Evolutionary conservation across 2,797 vertebrate genomes (phyloP).

Genomic region (Sebastes cheni): DNA sequence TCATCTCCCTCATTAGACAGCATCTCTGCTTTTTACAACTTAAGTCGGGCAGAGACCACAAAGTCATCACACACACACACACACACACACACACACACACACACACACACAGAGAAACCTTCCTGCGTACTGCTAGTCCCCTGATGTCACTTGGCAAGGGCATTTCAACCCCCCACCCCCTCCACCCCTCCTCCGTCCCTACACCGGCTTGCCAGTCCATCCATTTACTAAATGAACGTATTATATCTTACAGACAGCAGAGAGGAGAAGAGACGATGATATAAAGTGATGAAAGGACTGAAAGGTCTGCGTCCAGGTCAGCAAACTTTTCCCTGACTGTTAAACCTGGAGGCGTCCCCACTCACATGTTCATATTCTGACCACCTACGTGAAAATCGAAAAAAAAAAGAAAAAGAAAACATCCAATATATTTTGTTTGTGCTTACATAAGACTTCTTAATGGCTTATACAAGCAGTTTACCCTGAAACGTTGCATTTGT

Average conservation of each 20-base stretch:
- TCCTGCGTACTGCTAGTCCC: slow-evolving; percentile 40
- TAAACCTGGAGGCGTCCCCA: background rate
- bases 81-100: background rate
- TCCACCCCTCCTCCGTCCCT: slow-evolving; percentile 25
- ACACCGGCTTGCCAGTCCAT: slow-evolving; percentile 68
- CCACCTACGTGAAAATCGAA: slow-evolving; percentile 33
- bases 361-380: slow-evolving; percentile 33
- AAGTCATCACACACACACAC: background rate
- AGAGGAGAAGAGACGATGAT: background rate
- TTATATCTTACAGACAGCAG: slow-evolving; percentile 63
- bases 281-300: background rate
- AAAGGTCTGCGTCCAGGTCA: slow-evolving; percentile 12
- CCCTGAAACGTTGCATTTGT: slow-evolving; percentile 34
- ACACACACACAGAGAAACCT: slow-evolving; percentile 17
- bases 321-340: slow-evolving; percentile 21
- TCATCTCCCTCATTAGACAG: slow-evolving; percentile 19
- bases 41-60: slow-evolving; percentile 22
- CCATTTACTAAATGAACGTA: slow-evolving; percentile 82
- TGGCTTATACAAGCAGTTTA: slow-evolving; percentile 39
- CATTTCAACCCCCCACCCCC: slow-evolving; percentile 30
- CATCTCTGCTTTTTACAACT: background rate
- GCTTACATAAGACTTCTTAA: slow-evolving; percentile 50
- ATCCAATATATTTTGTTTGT: slow-evolving; percentile 36
- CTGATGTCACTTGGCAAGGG: slow-evolving; percentile 72
- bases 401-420: background rate